These are phyloP conservation scores for Egretta garzetta DNA, from an alignment of 2,113 vertebrate genomes.

Conservation along the genomic window DNA sequence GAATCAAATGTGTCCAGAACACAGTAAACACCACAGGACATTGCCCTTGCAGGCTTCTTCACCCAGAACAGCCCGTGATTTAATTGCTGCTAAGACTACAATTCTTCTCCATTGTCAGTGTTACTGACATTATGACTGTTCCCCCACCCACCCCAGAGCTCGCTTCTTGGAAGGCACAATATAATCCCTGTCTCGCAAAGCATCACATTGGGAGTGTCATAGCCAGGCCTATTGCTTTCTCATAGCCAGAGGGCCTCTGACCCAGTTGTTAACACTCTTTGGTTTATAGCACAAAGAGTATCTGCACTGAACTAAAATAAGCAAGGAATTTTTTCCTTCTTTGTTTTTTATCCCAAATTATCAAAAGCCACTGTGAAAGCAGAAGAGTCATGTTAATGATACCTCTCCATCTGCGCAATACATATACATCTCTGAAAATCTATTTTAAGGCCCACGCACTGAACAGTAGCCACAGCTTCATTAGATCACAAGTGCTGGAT, in stretches of 20 bases:
- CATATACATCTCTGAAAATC: background rate
- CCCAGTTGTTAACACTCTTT: background rate
- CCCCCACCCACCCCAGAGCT: background rate
- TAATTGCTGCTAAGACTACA: background rate
- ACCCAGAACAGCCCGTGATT: background rate
- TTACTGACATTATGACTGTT: background rate
- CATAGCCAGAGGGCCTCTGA: background rate
- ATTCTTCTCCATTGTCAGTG: accelerated
- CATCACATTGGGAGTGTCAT: background rate
- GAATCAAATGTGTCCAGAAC: background rate
- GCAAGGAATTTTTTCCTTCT: background rate
- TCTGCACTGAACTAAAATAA: background rate
- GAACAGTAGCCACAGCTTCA: background rate
- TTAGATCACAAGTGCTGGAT: background rate
- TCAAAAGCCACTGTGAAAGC: background rate
- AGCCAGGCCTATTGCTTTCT: background rate
- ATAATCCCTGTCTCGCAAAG: background rate
- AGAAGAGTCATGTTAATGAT: background rate
- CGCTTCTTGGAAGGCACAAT: background rate
- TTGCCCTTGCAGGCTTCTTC: background rate
- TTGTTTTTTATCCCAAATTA: background rate
- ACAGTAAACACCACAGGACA: background rate
- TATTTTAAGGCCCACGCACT: background rate
- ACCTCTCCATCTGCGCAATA: background rate
- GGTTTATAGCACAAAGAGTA: background rate